Base-by-base conservation (phyloP, 1,140 invertebrate genomes). In the Bombus consobrinus region DNA sequence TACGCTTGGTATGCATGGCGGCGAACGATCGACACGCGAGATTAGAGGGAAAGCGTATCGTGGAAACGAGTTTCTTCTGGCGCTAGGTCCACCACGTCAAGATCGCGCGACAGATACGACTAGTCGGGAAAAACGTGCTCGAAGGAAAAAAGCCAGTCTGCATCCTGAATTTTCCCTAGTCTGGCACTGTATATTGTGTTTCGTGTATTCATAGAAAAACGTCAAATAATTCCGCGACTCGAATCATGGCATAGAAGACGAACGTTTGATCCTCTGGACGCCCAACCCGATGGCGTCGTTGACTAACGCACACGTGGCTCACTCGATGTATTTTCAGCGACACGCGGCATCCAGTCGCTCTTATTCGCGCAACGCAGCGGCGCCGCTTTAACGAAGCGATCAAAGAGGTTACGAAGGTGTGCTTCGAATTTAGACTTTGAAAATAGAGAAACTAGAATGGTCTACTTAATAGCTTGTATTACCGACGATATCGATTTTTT, bases 191-290 rank as follows among this genome's bases (percentile, higher is more conserved):
- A 68, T 81, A 77, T 84, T 82, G 84, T 79, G 75, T 81, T 39
- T 37, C 83, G 82, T 66, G 86, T 80, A 88, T 88, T 88, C 89
- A 81, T 72, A 72, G 84, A 73, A 81, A 91, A 87, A 68, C 79
- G 89, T 89, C 87, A 87, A 91, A 91, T 91, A 91, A 91, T 82
- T 90, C 80, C 47, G 75, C 28, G 39, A 32, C 53, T 76, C 83
- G 87, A 81, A 75, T 76, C 79, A 53, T 62, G 28, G 57, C 59
- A 72, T 39, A 64, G 47, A 32, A 57, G 66, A 57, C 41, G n/a
- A 86, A 59, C 89, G 90, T 91, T 91, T 90, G 89, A 91, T 91
- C 89, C 87, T 90, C 81, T 77, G 32, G n/a, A 57, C 79, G 53
- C 66, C 53, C 32, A 89, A 84, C 88, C 47, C 18, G 28, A 71